Conservation (phyloP, 2,888 invertebrate species). For the Ectropis crepuscularia region DNA sequence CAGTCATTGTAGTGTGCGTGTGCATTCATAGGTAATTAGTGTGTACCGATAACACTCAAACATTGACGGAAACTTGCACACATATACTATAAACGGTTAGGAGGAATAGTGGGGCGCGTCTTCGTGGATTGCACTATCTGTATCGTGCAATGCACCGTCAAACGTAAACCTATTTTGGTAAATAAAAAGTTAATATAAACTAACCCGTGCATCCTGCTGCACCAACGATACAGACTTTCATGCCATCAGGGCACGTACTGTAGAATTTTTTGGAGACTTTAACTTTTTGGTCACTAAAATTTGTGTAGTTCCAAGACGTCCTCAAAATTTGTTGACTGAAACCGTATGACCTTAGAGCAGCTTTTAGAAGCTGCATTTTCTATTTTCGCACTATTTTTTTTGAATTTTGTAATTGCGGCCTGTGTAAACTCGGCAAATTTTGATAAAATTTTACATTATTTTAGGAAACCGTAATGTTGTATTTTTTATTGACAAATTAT, state of each 20-base stretch:
- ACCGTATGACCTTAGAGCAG: conserved; percentile 33
- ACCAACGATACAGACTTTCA: conserved; percentile 84
- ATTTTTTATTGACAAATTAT: conserved; percentile 1
- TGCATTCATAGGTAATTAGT: too few species aligned
- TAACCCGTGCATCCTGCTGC: conserved; percentile 81
- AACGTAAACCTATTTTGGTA: neutral
- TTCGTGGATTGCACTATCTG: too few species aligned
- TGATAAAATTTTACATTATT: conserved; percentile 3
- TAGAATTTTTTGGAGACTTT: conserved; percentile 40
- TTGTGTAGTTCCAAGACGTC: conserved; percentile 17
- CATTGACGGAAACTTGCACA: too few species aligned
- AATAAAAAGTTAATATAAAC: neutral
- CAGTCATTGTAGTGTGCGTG: too few species aligned
- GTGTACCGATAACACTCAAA: too few species aligned
- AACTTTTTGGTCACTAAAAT: neutral
- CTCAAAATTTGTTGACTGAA: conserved; percentile 32
- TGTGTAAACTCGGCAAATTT: conserved; percentile 16
- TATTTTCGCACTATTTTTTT: conserved; percentile 43
- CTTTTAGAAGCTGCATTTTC: conserved; percentile 36
- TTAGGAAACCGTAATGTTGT: conserved; percentile 5
- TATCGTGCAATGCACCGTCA: too few species aligned
- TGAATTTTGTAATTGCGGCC: conserved; percentile 26
- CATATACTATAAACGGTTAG: too few species aligned
- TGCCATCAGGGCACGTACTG: conserved; percentile 65
- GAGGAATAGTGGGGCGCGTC: too few species aligned